Conservation (phyloP, 2,797 vertebrate genomes). For the Chaunax sp. region DNA sequence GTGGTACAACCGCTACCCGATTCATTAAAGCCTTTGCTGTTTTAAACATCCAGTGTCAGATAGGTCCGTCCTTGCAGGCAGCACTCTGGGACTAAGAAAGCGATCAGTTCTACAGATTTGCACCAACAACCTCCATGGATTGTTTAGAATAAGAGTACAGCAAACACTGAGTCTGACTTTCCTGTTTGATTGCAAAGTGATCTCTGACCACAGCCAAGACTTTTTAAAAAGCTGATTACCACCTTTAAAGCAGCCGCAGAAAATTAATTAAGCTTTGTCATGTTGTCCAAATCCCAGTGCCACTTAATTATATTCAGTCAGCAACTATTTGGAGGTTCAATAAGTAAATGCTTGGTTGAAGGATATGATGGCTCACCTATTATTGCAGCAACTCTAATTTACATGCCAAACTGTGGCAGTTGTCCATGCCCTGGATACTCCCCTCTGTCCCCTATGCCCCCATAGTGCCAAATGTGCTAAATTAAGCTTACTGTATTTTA, state of each 20-base stretch:
- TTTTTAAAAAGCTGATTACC: conserved; percentile 5
- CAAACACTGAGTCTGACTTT: neutral
- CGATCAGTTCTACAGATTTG: conserved; percentile 19
- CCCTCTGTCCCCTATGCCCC: conserved; percentile 52
- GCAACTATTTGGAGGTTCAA: conserved; percentile 47
- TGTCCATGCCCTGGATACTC: conserved; percentile 58
- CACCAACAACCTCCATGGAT: neutral
- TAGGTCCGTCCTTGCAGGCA: conserved; percentile 21
- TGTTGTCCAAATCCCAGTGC: conserved; percentile 31
- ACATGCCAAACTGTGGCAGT: conserved; percentile 37
- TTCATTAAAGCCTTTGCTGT: conserved; percentile 20
- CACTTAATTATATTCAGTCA: conserved; percentile 45
- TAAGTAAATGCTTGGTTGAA: conserved; percentile 55
- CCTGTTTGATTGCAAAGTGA: conserved; percentile 11
- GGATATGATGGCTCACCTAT: conserved; percentile 44
- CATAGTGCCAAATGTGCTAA: conserved; percentile 66
- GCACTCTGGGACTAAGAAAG: neutral
- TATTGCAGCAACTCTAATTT: conserved; percentile 58
- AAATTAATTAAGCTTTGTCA: conserved; percentile 23
- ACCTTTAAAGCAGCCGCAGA: conserved; percentile 15
- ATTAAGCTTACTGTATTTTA: conserved; percentile 73
- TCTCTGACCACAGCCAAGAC: conserved; percentile 4
- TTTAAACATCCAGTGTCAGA: too few species aligned
- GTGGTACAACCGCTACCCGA: neutral
- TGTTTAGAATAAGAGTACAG: conserved; percentile 17